Base-by-base conservation (phyloP, 2,797 vertebrate species). In the Tenualosa ilisha region DNA sequence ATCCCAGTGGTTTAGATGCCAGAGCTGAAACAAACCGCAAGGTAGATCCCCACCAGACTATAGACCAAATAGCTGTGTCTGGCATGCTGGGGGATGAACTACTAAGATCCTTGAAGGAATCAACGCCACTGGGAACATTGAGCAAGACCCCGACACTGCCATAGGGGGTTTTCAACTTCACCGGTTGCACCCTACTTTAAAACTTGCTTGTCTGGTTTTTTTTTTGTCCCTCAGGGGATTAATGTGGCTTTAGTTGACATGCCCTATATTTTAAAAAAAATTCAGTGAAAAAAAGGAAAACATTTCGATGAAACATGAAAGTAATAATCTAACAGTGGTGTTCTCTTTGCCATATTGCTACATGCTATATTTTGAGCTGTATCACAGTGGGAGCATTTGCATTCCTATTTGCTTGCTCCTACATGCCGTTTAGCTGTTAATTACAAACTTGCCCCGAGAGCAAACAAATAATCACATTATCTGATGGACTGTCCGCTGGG, bases 381-480 rank as follows among this genome's bases (percentile, higher is more conserved):
- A 40, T 46, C 40, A 22, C 20, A 22, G 40, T 79, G 15, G 40
- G 89, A 63, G n/a, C 87, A 87, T 92, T 90, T 91, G 82, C 86
- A 88, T 91, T 91, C 86, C 85, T 53, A 83, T 53, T 26, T 88
- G 87, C 87, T 86, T 82, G 87, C 86, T 90, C 86, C 81, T 92
- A 90, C 92, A 90, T 93, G 91, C 91, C 91, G 92, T 95, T 95
- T 92, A 91, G 92, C 89, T 91, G 87, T 93, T 94, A 94, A 94
- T 95, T 93, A 94, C 91, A 91, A 90, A 93, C 86, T 90, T 92
- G 91, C 92, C 94, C 92, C 40, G 83, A 87, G 94, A 93, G 92
- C 92, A 95, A 94, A 93, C 90, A 94, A 94, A 94, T 93, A 94
- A 92, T 88, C 90, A 87, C 90, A 93, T 93, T 92, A 95, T 95